These are phyloP conservation scores for Enoplosus armatus DNA, from an alignment of 2,797 vertebrate genomes.

Conservation along the genomic window DNA sequence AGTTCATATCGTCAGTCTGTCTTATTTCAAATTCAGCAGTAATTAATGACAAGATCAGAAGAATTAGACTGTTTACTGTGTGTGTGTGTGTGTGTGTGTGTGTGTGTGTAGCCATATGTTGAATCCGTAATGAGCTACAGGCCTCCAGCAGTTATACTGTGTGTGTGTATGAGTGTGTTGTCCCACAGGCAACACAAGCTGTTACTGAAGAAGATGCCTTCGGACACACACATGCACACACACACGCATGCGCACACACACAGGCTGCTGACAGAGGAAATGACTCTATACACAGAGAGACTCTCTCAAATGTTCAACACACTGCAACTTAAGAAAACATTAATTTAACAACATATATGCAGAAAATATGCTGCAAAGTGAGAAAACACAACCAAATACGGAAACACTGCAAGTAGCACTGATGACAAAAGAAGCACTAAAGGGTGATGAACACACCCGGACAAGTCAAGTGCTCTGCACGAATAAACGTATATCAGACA, in stretches of 20 bases:
- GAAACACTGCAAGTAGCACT: no score
- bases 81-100: slow-evolving; percentile 35
- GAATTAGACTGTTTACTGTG: slow-evolving; percentile 34
- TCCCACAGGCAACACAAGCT: slow-evolving; percentile 79
- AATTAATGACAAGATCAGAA: slow-evolving; percentile 56
- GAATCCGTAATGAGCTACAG: slow-evolving; percentile 68
- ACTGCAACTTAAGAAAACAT: background rate
- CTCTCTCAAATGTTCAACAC: background rate
- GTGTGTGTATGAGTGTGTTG: slow-evolving; percentile 47
- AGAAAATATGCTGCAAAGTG: background rate
- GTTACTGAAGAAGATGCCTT: slow-evolving; percentile 70
- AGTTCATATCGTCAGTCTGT: slow-evolving; percentile 47
- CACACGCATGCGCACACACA: slow-evolving; percentile 34
- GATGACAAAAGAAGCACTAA: no score
- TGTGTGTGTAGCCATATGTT: slow-evolving; percentile 66
- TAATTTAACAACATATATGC: no score
- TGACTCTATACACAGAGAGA: slow-evolving; percentile 7
- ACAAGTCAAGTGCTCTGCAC: no score
- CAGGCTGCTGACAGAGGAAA: slow-evolving; percentile 24
- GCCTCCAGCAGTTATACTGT: slow-evolving; percentile 67
- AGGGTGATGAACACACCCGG: background rate
- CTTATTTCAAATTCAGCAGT: slow-evolving; percentile 45
- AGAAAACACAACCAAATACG: background rate
- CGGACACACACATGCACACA: slow-evolving; percentile 33
- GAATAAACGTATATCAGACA: no score